Conservation (phyloP, 2,888 invertebrate genomes). For the Gandaritis pyraliata region DNA sequence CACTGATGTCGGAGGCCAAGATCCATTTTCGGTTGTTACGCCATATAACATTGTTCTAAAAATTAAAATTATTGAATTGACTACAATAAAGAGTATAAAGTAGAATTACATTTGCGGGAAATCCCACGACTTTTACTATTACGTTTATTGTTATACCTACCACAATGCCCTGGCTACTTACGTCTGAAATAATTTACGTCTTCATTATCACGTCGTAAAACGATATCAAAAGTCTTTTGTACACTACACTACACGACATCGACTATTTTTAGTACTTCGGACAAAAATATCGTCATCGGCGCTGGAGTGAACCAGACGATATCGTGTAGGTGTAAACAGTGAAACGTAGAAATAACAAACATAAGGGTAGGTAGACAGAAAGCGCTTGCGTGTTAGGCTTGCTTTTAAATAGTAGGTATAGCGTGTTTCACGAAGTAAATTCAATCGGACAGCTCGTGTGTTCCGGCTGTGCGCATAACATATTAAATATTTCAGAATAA, state of each 20-base stretch:
- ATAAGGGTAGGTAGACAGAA: slow-evolving; percentile 36
- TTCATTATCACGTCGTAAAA: slow-evolving; percentile 46
- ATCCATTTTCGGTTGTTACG: too few species aligned
- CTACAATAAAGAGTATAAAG: not conserved
- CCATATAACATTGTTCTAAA: too few species aligned
- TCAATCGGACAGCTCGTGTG: slow-evolving; percentile 56
- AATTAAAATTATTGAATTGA: too few species aligned
- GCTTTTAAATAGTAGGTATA: slow-evolving; percentile 36
- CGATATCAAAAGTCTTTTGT: slow-evolving; percentile 28
- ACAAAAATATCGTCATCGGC: too few species aligned
- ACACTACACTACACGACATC: too few species aligned
- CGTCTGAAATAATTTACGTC: slow-evolving; percentile 44
- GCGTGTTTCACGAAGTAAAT: slow-evolving; percentile 49
- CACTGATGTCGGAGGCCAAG: too few species aligned
- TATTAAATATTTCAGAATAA: slow-evolving; percentile 53
- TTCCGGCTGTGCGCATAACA: slow-evolving; percentile 54
- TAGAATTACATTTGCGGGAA: slow-evolving; percentile 41
- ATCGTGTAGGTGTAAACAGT: too few species aligned
- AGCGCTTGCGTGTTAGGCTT: slow-evolving; percentile 36
- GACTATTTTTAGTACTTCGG: too few species aligned
- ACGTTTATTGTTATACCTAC: slow-evolving; percentile 31
- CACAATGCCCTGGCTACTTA: slow-evolving; percentile 34
- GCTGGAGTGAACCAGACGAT: too few species aligned
- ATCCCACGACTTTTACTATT: slow-evolving; percentile 47
- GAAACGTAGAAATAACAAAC: slow-evolving; percentile 41